Evolutionary conservation across 2,888 invertebrate genomes (phyloP), one percentile per base, ranked within the genome.

Genomic region (Cosmorhoe ocellata): DNA sequence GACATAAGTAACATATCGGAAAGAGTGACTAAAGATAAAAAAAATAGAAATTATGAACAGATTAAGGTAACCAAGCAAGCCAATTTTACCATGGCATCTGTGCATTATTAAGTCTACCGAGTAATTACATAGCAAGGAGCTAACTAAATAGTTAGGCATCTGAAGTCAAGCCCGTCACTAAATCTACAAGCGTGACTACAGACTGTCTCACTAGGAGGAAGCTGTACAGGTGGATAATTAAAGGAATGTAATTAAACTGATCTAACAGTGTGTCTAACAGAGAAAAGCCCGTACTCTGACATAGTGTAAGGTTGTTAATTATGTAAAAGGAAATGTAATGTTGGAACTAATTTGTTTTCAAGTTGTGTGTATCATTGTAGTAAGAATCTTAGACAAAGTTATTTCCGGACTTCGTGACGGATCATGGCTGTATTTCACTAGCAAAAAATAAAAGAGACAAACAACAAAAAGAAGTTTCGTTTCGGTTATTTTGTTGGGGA

Each of bases 401-500:
- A 7, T 24, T 24, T 3, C 24, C 5, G 24, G 24, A 24, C 7
- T 7, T 51, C 51, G 61, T 64, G 62, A 67, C 30, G 37, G 18
- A 28, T 65, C 67, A 67, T 71, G 63, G 66, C 30, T 42, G 32
- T 42, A 68, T 74, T 69, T 73, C 70, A 73, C 69, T 70, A 65
- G 57, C 68, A 74, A 27, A 75, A 77, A 79, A 71, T 66, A 74
- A 81, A 75, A 63, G 69, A 72, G 70, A 73, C 74, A 81, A 79
- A 86, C 78, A 84, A 81, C 78, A 84, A 81, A 84, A 82, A 78
- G 71, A 80, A 79, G 74, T 77, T 80, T 74, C 67, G 51, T 67
- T 70, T 74, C 66, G 67, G 81, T 84, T 84, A 86, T 87, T 83
- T 86, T 81, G 76, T 83, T 67, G 73, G 82, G 81, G 83, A 85